These are phyloP conservation scores for Bemisia tabaci DNA, from an alignment of 1,140 invertebrate species.

Conservation along the genomic window DNA sequence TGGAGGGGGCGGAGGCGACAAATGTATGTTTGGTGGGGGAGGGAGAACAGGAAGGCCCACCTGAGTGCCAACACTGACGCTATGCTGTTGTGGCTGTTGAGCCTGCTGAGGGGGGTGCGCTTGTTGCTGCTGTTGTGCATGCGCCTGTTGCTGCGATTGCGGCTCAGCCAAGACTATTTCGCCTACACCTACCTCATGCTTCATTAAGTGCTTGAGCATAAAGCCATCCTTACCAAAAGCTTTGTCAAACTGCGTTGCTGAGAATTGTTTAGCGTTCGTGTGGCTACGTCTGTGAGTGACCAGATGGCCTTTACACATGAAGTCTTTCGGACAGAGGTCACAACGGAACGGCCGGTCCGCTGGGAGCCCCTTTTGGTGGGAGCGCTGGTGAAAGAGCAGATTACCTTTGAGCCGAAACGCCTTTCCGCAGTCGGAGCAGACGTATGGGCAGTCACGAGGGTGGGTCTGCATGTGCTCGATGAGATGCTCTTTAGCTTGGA, in stretches of 20 bases:
- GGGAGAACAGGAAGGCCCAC: slow-evolving; percentile 24
- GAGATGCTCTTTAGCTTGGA: slow-evolving; percentile 71
- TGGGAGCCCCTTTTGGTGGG: slow-evolving; percentile 72
- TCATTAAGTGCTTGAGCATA: slow-evolving; percentile 27
- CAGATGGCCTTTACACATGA: slow-evolving; percentile 87
- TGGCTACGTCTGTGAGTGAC: slow-evolving; percentile 79
- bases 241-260: slow-evolving; percentile 58
- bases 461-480: slow-evolving; percentile 70
- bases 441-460: slow-evolving; percentile 50
- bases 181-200: slow-evolving; percentile 33
- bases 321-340: slow-evolving; percentile 92
- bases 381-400: slow-evolving; percentile 61
- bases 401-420: slow-evolving; percentile 27
- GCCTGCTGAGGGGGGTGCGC: slow-evolving; percentile 11
- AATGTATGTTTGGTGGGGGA: slow-evolving; percentile 22
- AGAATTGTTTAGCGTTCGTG: slow-evolving; percentile 58
- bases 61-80: slow-evolving; percentile 25
- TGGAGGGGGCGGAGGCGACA: slow-evolving; percentile 22
- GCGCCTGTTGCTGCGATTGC: background rate
- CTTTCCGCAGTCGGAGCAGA: slow-evolving; percentile 26
- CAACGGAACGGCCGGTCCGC: slow-evolving; percentile 86
- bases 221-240: slow-evolving; percentile 61
- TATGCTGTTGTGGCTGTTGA: slow-evolving; percentile 18
- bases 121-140: slow-evolving; percentile 4
- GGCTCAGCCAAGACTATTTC: slow-evolving; percentile 25